Conservation (phyloP, 2,113 vertebrate species). For the Bubo bubo region DNA sequence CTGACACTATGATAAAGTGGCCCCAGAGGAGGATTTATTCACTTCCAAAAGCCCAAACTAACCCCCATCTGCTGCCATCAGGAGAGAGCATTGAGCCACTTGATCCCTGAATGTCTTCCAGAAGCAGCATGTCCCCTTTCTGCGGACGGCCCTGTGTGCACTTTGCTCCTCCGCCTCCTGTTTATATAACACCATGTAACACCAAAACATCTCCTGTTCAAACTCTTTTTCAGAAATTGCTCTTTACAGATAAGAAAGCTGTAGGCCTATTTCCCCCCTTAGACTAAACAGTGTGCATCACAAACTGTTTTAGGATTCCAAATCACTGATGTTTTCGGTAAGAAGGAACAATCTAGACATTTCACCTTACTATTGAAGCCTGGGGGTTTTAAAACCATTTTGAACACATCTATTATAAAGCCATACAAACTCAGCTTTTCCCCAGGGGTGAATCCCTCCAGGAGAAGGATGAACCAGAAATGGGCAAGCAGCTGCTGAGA, state of each 20-base stretch:
- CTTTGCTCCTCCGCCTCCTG: not conserved
- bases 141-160: rapidly evolving
- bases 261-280: not conserved
- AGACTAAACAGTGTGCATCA: not conserved
- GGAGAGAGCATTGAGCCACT: not conserved
- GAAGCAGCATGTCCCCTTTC: not conserved
- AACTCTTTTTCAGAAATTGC: not conserved
- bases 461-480: not conserved
- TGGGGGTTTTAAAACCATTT: not conserved
- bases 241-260: not conserved
- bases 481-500: not conserved
- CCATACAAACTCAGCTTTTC: not conserved
- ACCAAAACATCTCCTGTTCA: not conserved
- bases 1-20: constrained; percentile 10
- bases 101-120: not conserved
- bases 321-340: not conserved
- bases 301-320: not conserved
- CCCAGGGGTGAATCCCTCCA: rapidly evolving
- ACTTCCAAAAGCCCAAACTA: not conserved
- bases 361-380: not conserved
- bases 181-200: not conserved
- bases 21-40: not conserved
- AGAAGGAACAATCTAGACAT: not conserved
- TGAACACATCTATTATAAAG: not conserved
- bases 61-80: constrained; percentile 29